Percentiles rank a stretch among this genome's conserved stretches.
Evolutionary conservation across 2,888 invertebrate species (phyloP).

Genomic region (Hofmannophila pseudospretella): DNA sequence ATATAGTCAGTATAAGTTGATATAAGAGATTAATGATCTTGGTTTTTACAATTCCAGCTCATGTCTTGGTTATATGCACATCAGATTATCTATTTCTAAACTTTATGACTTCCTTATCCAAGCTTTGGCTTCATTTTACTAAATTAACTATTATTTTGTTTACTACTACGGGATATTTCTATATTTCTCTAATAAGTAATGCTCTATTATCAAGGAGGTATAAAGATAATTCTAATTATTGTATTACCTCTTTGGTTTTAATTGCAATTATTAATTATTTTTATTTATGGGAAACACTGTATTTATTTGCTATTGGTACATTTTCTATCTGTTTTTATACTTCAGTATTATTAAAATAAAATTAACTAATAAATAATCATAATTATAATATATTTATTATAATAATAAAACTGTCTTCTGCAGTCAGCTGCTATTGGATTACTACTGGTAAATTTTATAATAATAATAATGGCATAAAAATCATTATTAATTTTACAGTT

Average conservation of each 20-base stretch:
- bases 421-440: constrained; percentile 87
- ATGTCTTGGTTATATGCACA: too few species aligned
- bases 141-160: too few species aligned
- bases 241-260: background rate
- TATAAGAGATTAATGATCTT: too few species aligned
- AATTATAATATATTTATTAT: constrained; percentile 34
- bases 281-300: constrained; percentile 3
- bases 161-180: too few species aligned
- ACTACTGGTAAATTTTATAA: constrained; percentile 81
- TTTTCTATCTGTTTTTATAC: constrained; percentile 10
- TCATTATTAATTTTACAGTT: constrained; percentile 43
- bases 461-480: constrained; percentile 48
- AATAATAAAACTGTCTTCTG: constrained; percentile 68
- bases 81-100: too few species aligned
- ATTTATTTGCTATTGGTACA: background rate
- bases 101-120: too few species aligned
- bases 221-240: background rate
- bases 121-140: too few species aligned
- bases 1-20: too few species aligned
- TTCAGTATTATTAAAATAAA: constrained; percentile 24
- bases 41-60: too few species aligned
- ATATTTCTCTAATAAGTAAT: too few species aligned
- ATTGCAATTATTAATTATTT: background rate
- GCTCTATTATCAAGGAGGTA: background rate
- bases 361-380: constrained; percentile 43